Base-by-base conservation (phyloP, 2,888 invertebrate species). In the Oasisia sp. region DNA sequence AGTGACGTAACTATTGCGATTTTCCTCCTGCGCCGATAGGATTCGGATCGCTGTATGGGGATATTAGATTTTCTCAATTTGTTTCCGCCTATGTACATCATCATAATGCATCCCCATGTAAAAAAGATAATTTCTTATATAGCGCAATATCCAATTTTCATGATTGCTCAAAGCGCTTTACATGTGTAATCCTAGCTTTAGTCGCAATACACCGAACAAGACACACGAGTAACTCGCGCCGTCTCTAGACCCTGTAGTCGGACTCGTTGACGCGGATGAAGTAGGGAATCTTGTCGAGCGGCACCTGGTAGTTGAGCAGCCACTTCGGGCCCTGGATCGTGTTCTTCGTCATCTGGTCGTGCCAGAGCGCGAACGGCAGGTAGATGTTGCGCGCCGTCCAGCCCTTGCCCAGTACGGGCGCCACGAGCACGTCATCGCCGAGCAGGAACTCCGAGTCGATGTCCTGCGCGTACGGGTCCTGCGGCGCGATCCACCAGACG, bases 351-450 rank as follows among this genome's bases (percentile, higher is more conserved):
- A 44, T 32, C 32, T 89, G 74, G 32, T 93, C 93, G 11, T 90
- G n/a, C 93, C 93, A 93, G 3, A 90, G 97, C 0, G 99, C 99
- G 38, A 98, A 97, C 0, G 99, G 99, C 45, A 99, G 97, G 95
- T 99, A 99, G 92, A 99, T 98, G 95, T 98, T 97, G 98, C 98
- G 93, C 94, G 97, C 97, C 50, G 97, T 97, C 89, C 97, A 97
- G 97, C 0, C 97, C 97, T 92, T 97, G 97, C 95, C 95, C 44
- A 96, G 91, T 4, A 96, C 94, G 0, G 96, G 96, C 0, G 96
- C 96, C 38, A 96, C 95, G 2, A 96, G 93, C 9, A 95, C 92
- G 56, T 95, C 94, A 91, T 96, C 93, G 2, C 96, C 96, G 4
- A 96, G 93, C 19, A 96, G 93, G 94, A 96, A 96, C 92, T 96